Conservation (phyloP, 1,140 invertebrate genomes). For the Nephila pilipes region DNA sequence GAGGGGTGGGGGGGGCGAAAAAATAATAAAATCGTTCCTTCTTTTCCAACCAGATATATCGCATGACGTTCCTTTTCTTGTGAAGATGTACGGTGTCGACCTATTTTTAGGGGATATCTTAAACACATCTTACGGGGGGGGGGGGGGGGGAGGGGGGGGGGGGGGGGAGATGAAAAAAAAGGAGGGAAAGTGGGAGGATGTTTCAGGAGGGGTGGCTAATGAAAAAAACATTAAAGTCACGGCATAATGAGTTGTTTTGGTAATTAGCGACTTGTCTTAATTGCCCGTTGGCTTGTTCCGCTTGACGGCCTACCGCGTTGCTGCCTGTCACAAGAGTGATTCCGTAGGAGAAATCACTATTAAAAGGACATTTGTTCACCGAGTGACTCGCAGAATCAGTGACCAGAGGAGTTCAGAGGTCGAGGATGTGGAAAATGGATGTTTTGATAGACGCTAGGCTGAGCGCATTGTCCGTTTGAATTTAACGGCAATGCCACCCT, state of each 20-base stretch:
- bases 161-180: neutral
- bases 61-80: slow-evolving; percentile 16
- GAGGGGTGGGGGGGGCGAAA: neutral
- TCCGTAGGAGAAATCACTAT: slow-evolving; percentile 6
- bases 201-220: slow-evolving; percentile 5
- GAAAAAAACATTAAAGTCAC: slow-evolving; percentile 12
- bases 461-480: too few species aligned
- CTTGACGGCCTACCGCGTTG: neutral
- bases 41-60: neutral
- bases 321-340: slow-evolving; percentile 51
- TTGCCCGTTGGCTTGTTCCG: slow-evolving; percentile 60
- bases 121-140: slow-evolving; percentile 15
- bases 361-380: slow-evolving; percentile 46
- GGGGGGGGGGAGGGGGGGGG: too few species aligned
- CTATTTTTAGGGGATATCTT: slow-evolving; percentile 70
- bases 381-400: neutral
- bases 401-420: neutral
- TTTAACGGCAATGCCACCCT: too few species aligned
- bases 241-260: slow-evolving; percentile 75
- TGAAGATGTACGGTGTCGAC: slow-evolving; percentile 51
- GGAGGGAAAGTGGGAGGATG: slow-evolving; percentile 2
- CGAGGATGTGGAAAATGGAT: too few species aligned
- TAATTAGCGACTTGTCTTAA: slow-evolving; percentile 73
- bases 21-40: slow-evolving; percentile 31
- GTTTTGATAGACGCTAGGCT: too few species aligned